phyloP scores from a whole-genome alignment of 2,888 invertebrate genomes.

The Aleiodes testaceus region DNA sequence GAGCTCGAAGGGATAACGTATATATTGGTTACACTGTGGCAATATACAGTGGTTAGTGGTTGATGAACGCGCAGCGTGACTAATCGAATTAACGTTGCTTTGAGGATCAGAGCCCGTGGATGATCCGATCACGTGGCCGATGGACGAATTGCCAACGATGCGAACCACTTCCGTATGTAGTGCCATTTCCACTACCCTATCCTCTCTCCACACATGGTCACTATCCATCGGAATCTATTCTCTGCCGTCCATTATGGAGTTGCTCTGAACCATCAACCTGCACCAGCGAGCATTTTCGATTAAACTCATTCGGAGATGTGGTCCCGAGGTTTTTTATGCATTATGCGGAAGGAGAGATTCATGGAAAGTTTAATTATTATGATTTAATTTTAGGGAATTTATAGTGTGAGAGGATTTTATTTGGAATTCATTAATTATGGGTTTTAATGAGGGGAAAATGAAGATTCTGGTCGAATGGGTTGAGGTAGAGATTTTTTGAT shows the following conservation, averaged over 20 bases:
- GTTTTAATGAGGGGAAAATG: too few species aligned
- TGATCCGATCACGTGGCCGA: conserved; percentile 71
- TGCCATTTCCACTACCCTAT: conserved; percentile 44
- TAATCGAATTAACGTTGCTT: conserved; percentile 73
- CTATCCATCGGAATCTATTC: conserved; percentile 38
- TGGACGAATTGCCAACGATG: conserved; percentile 70
- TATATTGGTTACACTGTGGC: conserved; percentile 54
- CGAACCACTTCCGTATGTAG: conserved; percentile 66
- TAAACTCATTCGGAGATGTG: conserved; percentile 16
- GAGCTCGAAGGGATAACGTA: conserved; percentile 54
- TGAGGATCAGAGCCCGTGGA: conserved; percentile 71
- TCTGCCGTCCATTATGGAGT: conserved; percentile 38
- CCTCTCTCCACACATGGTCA: conserved; percentile 20
- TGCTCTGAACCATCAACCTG: conserved; percentile 40
- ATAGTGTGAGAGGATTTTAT: too few species aligned
- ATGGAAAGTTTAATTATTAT: too few species aligned
- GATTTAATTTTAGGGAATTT: too few species aligned
- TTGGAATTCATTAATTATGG: too few species aligned
- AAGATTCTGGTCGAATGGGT: too few species aligned
- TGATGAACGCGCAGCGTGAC: conserved; percentile 67
- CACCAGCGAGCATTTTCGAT: conserved; percentile 46
- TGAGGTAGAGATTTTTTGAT: too few species aligned
- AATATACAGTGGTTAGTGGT: conserved; percentile 64
- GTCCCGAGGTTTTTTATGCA: background rate
- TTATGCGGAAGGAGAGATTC: too few species aligned